phyloP scores from a whole-genome alignment of 2,888 invertebrate genomes.

The Drosophila neonasuta region DNA sequence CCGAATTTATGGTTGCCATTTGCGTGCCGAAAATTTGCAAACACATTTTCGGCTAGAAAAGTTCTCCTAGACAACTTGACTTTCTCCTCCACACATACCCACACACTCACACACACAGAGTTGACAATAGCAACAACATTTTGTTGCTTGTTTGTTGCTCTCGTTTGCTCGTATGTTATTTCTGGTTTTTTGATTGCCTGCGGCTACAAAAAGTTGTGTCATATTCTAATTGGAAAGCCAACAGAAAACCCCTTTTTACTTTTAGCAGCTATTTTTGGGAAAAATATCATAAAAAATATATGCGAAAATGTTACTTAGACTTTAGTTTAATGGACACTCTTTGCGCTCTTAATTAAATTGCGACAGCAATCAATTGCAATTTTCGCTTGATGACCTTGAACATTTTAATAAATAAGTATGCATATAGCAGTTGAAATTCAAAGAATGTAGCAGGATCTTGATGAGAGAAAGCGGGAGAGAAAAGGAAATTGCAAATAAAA shows the following conservation, averaged over 20 bases:
- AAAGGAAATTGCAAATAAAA: slow-evolving; percentile 60
- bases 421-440: background rate
- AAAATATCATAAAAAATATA: background rate
- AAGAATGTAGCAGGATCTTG: slow-evolving; percentile 19
- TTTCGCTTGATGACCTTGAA: slow-evolving; percentile 1
- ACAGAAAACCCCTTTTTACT: background rate
- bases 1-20: slow-evolving; percentile 42
- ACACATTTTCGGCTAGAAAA: background rate
- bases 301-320: background rate
- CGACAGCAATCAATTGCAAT: background rate
- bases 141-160: slow-evolving; percentile 25
- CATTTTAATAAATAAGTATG: slow-evolving; percentile 12
- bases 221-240: slow-evolving; percentile 28
- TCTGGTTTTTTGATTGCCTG: slow-evolving; percentile 21
- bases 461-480: slow-evolving; percentile 12
- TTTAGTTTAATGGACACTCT: background rate
- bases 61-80: slow-evolving; percentile 17
- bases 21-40: slow-evolving; percentile 13
- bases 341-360: background rate
- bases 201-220: slow-evolving; percentile 22
- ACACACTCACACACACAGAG: background rate
- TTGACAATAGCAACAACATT: slow-evolving; percentile 38
- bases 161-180: slow-evolving; percentile 14
- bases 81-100: background rate
- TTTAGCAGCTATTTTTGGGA: background rate